Conservation (phyloP, 2,888 invertebrate species). For the Serrognathus titanus region DNA sequence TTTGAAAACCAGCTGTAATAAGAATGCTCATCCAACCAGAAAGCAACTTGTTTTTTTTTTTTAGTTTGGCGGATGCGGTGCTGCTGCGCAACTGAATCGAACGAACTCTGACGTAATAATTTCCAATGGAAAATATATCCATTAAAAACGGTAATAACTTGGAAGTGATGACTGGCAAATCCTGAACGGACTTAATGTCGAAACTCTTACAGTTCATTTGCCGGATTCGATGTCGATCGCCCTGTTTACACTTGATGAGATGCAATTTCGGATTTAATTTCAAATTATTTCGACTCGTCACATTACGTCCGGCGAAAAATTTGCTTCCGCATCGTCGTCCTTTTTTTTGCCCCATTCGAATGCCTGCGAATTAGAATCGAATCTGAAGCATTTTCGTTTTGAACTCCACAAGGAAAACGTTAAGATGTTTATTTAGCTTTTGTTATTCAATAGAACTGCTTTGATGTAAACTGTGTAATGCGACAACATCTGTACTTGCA, state of each 20-base stretch:
- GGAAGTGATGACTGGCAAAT: conserved; percentile 38
- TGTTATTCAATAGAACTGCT: conserved; percentile 8
- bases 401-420: too few species aligned
- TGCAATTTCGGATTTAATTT: conserved; percentile 27
- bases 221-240: conserved; percentile 36
- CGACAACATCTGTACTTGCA: conserved; percentile 1
- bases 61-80: too few species aligned
- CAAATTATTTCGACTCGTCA: conserved; percentile 30
- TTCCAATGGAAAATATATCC: not conserved
- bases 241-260: conserved; percentile 40
- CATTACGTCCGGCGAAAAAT: conserved; percentile 12
- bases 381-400: too few species aligned
- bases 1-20: too few species aligned
- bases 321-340: too few species aligned
- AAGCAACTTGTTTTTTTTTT: too few species aligned
- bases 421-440: too few species aligned
- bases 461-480: conserved; percentile 17
- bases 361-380: too few species aligned
- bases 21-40: too few species aligned
- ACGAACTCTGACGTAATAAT: not conserved
- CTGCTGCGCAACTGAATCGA: too few species aligned
- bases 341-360: too few species aligned
- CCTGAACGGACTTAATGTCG: conserved; percentile 29
- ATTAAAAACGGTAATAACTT: conserved; percentile 19
- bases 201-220: conserved; percentile 42